Conservation (phyloP, 30 jellyfish, hydroid and myxozoan species). For the Chrysaora quinquecirrha region DNA sequence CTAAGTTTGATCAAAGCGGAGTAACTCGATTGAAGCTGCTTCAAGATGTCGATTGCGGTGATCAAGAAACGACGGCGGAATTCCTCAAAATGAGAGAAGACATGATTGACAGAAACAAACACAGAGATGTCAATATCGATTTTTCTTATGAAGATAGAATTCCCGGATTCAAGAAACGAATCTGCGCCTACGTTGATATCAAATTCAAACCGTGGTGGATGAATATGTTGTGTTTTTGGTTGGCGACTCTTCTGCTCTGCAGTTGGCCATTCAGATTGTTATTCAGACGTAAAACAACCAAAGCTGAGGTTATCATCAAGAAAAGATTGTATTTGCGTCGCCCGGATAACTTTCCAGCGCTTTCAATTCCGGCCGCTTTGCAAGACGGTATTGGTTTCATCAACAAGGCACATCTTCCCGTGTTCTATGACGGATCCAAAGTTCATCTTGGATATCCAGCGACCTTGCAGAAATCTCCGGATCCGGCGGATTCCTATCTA, state of each 20-base stretch:
- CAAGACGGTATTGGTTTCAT: not conserved
- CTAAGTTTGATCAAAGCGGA: slow-evolving; percentile 7
- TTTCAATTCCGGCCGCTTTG: not conserved
- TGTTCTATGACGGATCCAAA: not conserved
- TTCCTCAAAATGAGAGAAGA: slow-evolving; percentile 26
- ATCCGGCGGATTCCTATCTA: too few relatives aligned
- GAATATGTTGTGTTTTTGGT: slow-evolving; percentile 43
- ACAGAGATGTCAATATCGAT: slow-evolving; percentile 37
- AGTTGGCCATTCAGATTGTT: slow-evolving; percentile 55
- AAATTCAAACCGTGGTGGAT: slow-evolving; percentile 48
- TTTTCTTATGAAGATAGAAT: slow-evolving; percentile 3
- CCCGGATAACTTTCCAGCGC: not conserved
- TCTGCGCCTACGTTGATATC: slow-evolving; percentile 51
- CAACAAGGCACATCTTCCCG: not conserved
- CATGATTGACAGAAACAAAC: slow-evolving; percentile 47
- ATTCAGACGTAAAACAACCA: slow-evolving; percentile 29
- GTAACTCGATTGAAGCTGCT: slow-evolving; percentile 55
- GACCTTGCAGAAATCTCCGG: not conserved
- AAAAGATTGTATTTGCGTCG: slow-evolving; percentile 10
- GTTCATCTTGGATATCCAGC: not conserved
- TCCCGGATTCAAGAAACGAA: slow-evolving; percentile 56
- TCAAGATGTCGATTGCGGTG: slow-evolving; percentile 44
- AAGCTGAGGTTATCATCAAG: slow-evolving; percentile 35
- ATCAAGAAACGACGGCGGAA: slow-evolving; percentile 38
- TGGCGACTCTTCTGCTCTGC: slow-evolving; percentile 32